Base-by-base conservation (phyloP, 2,888 invertebrate genomes). In the Pyrrhia umbra region DNA sequence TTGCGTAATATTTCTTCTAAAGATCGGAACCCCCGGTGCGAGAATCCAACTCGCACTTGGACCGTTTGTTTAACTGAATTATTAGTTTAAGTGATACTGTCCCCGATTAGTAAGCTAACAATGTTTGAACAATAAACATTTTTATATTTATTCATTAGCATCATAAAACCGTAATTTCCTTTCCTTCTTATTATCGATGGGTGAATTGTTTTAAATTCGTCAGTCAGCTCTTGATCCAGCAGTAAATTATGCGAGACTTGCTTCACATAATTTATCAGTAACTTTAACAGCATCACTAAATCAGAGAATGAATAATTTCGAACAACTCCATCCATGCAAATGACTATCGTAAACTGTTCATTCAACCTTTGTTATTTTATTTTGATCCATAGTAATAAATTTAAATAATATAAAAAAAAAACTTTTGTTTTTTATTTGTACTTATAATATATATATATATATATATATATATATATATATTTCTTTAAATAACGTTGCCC, bases 231-330 rank as follows among this genome's bases (percentile, higher is more conserved):
- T 30, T 30, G 30, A 30, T 30, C 9, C 30, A 3, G 13, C 13
- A 30, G 9, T 30, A 30, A 30, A 30, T 27, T 30, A 39, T 45
- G 23, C 20, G 10, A 23, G 2, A 18, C n/a, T 37, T n/a, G 10
- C 21, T n/a, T 25, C 13, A 39, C 40, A 30, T 68, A 34, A 34
- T 8, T 55, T 34, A 54, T 43, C 30, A 16, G 18, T 1, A 23
- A 15, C 27, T 21, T 3, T 43, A 45, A 39, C 13, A 23, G 37
- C 50, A 46, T 65, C 30, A 30, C 30, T 65, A 42, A 50, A 72
- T 56, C 55, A 50, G 1, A 8, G 46, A 40, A 72, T 27, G 16
- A 68, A 52, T 51, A 30, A 66, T 55, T 55, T 10, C 20, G 9
- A 3, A 20, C 9, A 37, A 6, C 30, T 52, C 23, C 8, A 39